Evolutionary conservation across 2,113 vertebrate species (phyloP), one percentile per base, ranked within the genome.

Genomic region (Hirundichthys speculiger): DNA sequence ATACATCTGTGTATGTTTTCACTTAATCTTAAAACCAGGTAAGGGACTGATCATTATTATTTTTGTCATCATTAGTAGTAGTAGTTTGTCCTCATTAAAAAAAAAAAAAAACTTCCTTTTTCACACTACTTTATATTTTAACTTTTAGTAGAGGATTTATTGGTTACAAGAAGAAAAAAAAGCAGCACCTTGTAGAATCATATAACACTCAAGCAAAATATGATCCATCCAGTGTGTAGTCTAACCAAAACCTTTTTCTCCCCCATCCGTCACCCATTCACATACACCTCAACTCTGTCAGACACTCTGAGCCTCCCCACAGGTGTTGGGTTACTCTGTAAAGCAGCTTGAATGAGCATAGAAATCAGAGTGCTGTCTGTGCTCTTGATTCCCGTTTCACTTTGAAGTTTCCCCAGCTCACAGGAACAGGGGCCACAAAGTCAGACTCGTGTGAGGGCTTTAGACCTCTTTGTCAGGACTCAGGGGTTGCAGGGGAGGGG

Each of bases 251-350:
- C 58, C 22, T 65, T 51, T 66, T 39, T 30, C 55, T 63, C 30
- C 40, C 30, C 47, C 52, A 60, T 81, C 61, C 53, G 48, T 67
- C 64, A 62, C 50, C 57, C 43, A 49, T 54, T 51, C 69, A 47
- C 65, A 53, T 61, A 45, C 69, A 66, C 30, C 63, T 61, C 51
- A 3, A 13, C 51, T 59, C 60, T 48, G 59, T 64, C 48, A 54
- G 53, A 50, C 73, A 66, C 64, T 51, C 66, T 13, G n/a, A 60
- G 71, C 68, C 86, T 83, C 84, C 81, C 74, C 73, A 75, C 86
- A 87, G 84, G 91, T 89, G 80, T 91, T 85, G n/a, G 73, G 88
- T 92, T 91, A 83, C 90, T 76, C 77, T 75, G 82, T 83, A 83
- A 87, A 87, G 79, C 75, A 76, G 79, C 63, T 77, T 70, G 77